These are phyloP conservation scores for Drosophila sordidula DNA, from an alignment of 2,888 invertebrate genomes.

Conservation along the genomic window DNA sequence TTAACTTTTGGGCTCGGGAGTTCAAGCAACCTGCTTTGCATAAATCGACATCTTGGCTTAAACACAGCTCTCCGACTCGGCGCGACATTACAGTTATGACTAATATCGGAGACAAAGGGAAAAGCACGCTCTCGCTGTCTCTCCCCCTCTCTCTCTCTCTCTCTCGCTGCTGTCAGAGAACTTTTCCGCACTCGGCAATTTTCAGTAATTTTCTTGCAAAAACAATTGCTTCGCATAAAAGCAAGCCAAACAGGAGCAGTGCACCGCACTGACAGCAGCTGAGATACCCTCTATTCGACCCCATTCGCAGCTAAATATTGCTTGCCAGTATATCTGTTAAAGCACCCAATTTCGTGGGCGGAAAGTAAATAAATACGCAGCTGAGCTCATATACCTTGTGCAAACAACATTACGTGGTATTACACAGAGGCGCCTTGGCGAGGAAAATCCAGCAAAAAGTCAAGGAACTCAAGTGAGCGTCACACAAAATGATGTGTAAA, in stretches of 20 bases:
- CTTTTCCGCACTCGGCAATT: slow-evolving; percentile 74
- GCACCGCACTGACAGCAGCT: not conserved
- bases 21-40: slow-evolving; percentile 76
- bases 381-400: slow-evolving; percentile 1
- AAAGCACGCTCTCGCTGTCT: not conserved
- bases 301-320: too few species aligned
- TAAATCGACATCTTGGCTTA: slow-evolving; percentile 54
- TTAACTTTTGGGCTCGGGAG: slow-evolving; percentile 20
- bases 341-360: too few species aligned
- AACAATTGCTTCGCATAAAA: slow-evolving; percentile 54
- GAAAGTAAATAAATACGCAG: not conserved
- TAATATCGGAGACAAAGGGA: slow-evolving; percentile 63
- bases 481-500: slow-evolving; percentile 68
- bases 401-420: not conserved
- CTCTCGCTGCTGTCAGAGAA: slow-evolving; percentile 44
- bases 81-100: slow-evolving; percentile 69
- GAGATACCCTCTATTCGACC: slow-evolving; percentile 12
- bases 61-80: slow-evolving; percentile 20
- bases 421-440: slow-evolving; percentile 16
- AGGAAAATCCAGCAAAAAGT: slow-evolving; percentile 60
- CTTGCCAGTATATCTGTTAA: too few species aligned
- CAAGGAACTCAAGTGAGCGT: slow-evolving; percentile 76
- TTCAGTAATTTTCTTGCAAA: slow-evolving; percentile 71
- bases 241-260: slow-evolving; percentile 20
- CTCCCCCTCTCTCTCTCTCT: not conserved